Conservation (phyloP, 2,888 invertebrate species). For the Chironomus tentans region DNA sequence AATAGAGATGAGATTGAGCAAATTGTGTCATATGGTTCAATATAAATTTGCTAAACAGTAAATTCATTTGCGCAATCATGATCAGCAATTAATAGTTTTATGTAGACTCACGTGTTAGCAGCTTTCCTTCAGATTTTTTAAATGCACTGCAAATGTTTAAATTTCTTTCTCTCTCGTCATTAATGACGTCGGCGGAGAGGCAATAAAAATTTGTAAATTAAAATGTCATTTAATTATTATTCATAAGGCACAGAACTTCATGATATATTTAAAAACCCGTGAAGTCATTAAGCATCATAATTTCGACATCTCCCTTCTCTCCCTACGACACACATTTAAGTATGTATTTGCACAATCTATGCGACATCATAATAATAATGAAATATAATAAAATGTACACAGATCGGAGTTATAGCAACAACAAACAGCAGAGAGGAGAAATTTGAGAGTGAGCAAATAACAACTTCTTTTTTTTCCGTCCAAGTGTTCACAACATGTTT, state of each 20-base stretch:
- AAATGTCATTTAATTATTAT: slow-evolving; percentile 20
- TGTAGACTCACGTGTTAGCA: no score
- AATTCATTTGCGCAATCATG: no score
- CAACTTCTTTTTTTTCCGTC: not conserved
- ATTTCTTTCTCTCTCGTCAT: no score
- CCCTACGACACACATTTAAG: not conserved
- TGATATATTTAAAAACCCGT: slow-evolving; percentile 11
- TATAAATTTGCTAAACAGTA: no score
- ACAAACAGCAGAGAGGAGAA: not conserved
- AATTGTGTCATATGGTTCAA: no score
- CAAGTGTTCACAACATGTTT: slow-evolving; percentile 26
- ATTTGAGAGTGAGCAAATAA: slow-evolving; percentile 8
- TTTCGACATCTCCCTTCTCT: not conserved
- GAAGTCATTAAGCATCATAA: slow-evolving; percentile 22
- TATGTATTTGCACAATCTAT: slow-evolving; percentile 11
- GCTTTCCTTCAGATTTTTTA: no score
- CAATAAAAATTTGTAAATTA: slow-evolving; percentile 6
- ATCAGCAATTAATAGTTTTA: no score
- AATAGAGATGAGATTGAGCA: no score
- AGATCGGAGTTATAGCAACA: not conserved
- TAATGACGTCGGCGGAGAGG: not conserved
- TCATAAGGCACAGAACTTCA: not conserved
- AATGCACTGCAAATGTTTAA: no score
- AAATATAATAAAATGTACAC: not conserved
- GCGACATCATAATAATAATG: slow-evolving; percentile 15